These are phyloP conservation scores for Cassiopea andromeda DNA, from an alignment of 30 jellyfish, hydroid and myxozoan species.

Conservation along the genomic window DNA sequence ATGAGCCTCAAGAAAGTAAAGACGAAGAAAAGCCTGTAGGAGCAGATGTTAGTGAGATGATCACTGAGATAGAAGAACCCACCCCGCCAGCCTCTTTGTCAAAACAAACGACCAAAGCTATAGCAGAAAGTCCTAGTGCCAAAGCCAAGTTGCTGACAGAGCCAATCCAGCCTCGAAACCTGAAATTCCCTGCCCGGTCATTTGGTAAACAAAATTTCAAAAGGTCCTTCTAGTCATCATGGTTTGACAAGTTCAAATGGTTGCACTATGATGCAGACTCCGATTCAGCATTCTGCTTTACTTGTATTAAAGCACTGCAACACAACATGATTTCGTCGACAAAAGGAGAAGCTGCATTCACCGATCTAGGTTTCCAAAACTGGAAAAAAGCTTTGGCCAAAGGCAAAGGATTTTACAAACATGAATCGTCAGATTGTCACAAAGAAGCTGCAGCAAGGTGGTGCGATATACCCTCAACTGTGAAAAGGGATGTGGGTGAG, in stretches of 20 bases:
- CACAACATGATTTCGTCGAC: conserved; percentile 67
- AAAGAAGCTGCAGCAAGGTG: conserved; percentile 68
- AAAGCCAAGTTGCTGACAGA: conserved; percentile 36
- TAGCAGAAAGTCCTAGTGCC: conserved; percentile 41
- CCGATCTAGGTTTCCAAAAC: conserved; percentile 69
- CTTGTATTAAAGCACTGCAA: conserved; percentile 72
- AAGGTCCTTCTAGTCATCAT: conserved; percentile 55
- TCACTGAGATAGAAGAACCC: conserved; percentile 56
- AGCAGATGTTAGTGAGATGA: conserved; percentile 35
- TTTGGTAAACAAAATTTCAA: conserved; percentile 26
- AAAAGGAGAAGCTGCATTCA: conserved; percentile 54
- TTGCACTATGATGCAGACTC: conserved; percentile 45
- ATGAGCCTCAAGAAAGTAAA: too few species aligned
- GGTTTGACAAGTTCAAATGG: conserved; percentile 64
- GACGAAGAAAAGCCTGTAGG: too few species aligned
- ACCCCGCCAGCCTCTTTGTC: conserved; percentile 48
- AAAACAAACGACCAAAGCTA: not conserved
- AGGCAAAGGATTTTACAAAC: conserved; percentile 65
- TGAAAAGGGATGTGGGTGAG: conserved; percentile 61
- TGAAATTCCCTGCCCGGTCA: conserved; percentile 52
- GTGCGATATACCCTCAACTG: conserved; percentile 58
- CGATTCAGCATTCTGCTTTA: conserved; percentile 74
- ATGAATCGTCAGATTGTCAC: conserved; percentile 69
- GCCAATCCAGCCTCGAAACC: conserved; percentile 70
- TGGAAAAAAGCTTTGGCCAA: conserved; percentile 70